phyloP scores from a whole-genome alignment of 1,140 invertebrate species.

The Coptotermes formosanus region DNA sequence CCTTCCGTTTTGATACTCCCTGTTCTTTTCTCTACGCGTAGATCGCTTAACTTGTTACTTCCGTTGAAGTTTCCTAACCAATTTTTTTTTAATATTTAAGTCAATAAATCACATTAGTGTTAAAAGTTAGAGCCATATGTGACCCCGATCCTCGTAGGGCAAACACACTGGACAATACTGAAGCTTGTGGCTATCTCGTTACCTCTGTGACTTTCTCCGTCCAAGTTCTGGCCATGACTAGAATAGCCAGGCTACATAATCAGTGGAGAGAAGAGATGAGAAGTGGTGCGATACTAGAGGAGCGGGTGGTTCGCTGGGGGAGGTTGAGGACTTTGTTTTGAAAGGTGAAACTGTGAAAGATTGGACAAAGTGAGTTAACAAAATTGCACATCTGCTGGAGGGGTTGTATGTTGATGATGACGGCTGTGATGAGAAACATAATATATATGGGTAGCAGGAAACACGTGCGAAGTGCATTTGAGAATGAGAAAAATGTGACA shows the following conservation, averaged over 20 bases:
- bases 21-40: too few relatives aligned
- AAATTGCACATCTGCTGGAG: neutral
- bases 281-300: neutral
- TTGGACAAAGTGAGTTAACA: neutral
- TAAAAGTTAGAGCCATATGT: too few relatives aligned
- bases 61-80: too few relatives aligned
- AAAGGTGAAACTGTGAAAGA: neutral
- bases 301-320: neutral
- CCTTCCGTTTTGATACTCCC: too few relatives aligned
- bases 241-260: neutral
- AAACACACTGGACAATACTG: neutral
- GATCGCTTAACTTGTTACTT: too few relatives aligned
- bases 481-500: too few relatives aligned
- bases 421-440: neutral
- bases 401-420: neutral
- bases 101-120: too few relatives aligned
- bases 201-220: neutral
- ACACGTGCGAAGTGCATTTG: neutral
- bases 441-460: neutral
- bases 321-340: neutral
- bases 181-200: neutral
- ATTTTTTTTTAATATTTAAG: too few relatives aligned
- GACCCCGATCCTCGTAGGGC: too few relatives aligned
- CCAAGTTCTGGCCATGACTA: neutral
- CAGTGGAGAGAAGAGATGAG: neutral